Conservation (phyloP, 2,888 invertebrate species). For the Drosophila birchii region DNA sequence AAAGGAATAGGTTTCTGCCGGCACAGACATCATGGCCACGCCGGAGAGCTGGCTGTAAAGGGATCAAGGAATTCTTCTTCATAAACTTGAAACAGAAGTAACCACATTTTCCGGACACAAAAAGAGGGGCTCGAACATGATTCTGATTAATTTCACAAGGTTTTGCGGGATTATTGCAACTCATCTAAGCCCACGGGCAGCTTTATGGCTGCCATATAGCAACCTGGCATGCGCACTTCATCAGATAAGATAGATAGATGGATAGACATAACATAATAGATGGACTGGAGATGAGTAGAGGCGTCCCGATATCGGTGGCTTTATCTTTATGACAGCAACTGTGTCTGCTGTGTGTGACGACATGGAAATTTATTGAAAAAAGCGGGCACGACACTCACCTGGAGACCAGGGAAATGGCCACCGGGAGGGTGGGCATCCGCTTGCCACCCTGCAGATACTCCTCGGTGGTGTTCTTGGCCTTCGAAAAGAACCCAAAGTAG, state of each 20-base stretch:
- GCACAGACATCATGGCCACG: conserved; percentile 86
- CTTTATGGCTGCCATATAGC: conserved; percentile 17
- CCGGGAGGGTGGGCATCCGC: conserved; percentile 87
- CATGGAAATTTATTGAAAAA: conserved; percentile 36
- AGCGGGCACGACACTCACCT: conserved; percentile 64
- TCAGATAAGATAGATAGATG: conserved; percentile 33
- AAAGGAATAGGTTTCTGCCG: conserved; percentile 86
- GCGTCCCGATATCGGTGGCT: conserved; percentile 6
- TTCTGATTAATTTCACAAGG: conserved; percentile 25
- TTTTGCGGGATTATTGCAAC: conserved; percentile 6
- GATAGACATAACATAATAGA: conserved; percentile 14
- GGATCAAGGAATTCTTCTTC: conserved; percentile 14
- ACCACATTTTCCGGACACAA: neutral
- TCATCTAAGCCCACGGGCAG: conserved; percentile 12
- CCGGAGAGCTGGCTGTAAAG: conserved; percentile 86
- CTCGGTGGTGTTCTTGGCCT: conserved; percentile 85
- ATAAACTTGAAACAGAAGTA: neutral
- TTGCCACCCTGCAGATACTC: conserved; percentile 87
- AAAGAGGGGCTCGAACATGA: conserved; percentile 36
- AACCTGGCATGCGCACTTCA: conserved; percentile 21
- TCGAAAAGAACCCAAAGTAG: conserved; percentile 86
- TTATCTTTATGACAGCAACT: conserved; percentile 4
- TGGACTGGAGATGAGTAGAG: conserved; percentile 1
- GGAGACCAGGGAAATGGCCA: conserved; percentile 88
- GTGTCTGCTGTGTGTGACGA: conserved; percentile 18